Conservation (phyloP, 2,888 invertebrate species). For the Drosophila neonasuta region DNA sequence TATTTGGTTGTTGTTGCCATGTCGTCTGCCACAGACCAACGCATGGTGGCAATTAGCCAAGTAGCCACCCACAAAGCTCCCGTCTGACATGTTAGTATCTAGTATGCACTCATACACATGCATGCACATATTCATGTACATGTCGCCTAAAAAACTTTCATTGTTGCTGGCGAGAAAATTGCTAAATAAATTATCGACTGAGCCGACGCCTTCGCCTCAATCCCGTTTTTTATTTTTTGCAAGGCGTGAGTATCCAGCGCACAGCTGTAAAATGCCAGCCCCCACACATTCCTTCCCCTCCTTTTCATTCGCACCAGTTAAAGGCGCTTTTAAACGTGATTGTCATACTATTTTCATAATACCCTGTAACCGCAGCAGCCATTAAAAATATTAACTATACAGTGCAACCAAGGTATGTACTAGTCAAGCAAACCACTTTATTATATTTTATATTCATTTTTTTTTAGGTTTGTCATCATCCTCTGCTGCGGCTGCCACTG, state of each 20-base stretch:
- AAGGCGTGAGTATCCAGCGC: slow-evolving; percentile 35
- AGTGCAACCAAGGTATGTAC: not conserved
- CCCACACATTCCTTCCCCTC: not conserved
- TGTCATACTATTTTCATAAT: slow-evolving; percentile 20
- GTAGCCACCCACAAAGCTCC: slow-evolving; percentile 43
- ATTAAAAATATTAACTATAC: too few relatives aligned
- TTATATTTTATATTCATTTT: slow-evolving; percentile 11
- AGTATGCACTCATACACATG: not conserved
- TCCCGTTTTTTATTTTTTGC: slow-evolving; percentile 34
- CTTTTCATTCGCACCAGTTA: slow-evolving; percentile 24
- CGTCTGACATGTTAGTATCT: slow-evolving; percentile 4
- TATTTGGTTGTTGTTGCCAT: slow-evolving; percentile 3
- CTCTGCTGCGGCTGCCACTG: slow-evolving; percentile 23
- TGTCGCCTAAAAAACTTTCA: slow-evolving; percentile 41
- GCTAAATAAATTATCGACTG: slow-evolving; percentile 44
- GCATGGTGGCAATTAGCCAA: slow-evolving; percentile 48
- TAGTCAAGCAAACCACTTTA: not conserved
- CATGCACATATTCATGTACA: not conserved
- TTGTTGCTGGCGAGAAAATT: slow-evolving; percentile 29
- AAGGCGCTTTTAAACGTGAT: slow-evolving; percentile 43
- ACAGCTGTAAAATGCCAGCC: slow-evolving; percentile 44
- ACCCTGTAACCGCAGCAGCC: slow-evolving; percentile 1
- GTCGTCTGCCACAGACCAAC: slow-evolving; percentile 35
- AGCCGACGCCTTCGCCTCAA: slow-evolving; percentile 27
- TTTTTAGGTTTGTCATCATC: slow-evolving; percentile 46